Percentiles rank a stretch among this genome's conserved stretches.
Conservation (phyloP, 2,797 vertebrate genomes). For the Cryptoblepharus egeriae region DNA sequence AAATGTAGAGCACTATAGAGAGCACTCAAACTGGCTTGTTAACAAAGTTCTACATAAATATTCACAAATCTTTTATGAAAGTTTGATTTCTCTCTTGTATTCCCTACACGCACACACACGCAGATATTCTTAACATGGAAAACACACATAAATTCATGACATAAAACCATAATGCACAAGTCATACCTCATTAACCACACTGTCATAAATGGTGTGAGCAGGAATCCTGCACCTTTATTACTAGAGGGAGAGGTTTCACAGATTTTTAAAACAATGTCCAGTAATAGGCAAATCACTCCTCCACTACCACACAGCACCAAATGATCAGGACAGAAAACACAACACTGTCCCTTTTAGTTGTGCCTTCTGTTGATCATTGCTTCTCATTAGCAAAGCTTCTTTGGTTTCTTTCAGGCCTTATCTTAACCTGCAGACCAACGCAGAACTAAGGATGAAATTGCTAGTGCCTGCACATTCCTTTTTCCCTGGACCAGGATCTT, state of each 20-base stretch:
- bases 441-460: neutral
- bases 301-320: neutral
- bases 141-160: neutral
- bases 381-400: neutral
- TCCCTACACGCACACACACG: neutral
- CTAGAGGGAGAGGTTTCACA: neutral
- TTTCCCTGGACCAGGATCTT: neutral
- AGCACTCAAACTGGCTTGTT: neutral
- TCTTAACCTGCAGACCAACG: neutral
- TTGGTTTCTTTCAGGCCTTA: too few relatives aligned
- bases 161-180: neutral
- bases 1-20: neutral
- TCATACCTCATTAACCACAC: too few relatives aligned
- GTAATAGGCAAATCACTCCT: neutral
- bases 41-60: slow-evolving; percentile 14
- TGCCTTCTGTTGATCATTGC: too few relatives aligned
- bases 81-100: too few relatives aligned
- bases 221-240: neutral
- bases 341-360: neutral
- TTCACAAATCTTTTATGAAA: too few relatives aligned
- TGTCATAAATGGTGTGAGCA: neutral
- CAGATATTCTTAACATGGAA: neutral
- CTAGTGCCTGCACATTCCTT: neutral
- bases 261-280: neutral
- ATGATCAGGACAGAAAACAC: neutral